These are phyloP conservation scores for Hartigia nigra DNA, from an alignment of 2,888 invertebrate species.

Conservation along the genomic window DNA sequence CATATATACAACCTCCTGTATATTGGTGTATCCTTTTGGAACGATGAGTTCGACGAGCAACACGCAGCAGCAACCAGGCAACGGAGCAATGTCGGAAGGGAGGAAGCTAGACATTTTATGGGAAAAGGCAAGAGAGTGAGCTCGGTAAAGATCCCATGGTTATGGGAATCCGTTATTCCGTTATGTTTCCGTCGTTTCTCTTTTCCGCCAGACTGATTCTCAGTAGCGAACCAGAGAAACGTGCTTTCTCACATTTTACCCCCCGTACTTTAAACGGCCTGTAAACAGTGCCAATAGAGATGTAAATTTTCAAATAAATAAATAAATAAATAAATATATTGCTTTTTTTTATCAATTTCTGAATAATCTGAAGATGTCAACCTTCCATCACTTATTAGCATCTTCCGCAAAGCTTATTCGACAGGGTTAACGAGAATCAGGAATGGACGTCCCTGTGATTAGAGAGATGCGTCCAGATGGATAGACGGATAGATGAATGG, in stretches of 20 bases:
- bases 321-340: background rate
- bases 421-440: conserved; percentile 37
- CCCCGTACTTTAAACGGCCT: background rate
- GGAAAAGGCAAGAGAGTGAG: background rate
- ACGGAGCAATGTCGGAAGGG: background rate
- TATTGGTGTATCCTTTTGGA: background rate
- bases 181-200: background rate
- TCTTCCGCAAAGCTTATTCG: background rate
- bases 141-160: background rate
- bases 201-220: background rate
- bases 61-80: background rate
- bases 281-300: background rate
- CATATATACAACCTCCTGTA: background rate
- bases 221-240: background rate
- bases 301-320: background rate
- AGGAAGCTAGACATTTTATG: background rate
- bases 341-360: background rate
- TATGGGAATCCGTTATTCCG: background rate
- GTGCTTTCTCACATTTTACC: background rate
- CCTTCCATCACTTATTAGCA: background rate
- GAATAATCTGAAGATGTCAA: background rate
- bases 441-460: conserved; percentile 47
- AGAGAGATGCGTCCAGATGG: conserved; percentile 49
- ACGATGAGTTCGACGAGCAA: background rate
- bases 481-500: conserved; percentile 33